Evolutionary conservation across 2,113 vertebrate genomes (phyloP).

Genomic region (Sinocyclocheilus maitianheensis): DNA sequence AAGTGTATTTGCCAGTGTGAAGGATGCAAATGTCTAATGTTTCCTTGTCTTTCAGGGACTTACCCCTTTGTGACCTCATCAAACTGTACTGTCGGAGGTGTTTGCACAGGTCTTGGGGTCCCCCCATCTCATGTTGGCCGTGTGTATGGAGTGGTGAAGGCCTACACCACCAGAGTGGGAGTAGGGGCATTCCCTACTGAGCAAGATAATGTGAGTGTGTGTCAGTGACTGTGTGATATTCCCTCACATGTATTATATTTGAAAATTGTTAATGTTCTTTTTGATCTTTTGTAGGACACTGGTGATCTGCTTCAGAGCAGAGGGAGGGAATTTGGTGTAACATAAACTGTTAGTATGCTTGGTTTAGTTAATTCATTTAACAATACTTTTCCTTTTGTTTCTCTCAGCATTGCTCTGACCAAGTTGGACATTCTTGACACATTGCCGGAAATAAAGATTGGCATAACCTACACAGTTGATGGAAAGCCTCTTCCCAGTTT

Average conservation of each 20-base stretch:
- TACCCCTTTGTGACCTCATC: slow-evolving; percentile 84
- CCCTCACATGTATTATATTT: background rate
- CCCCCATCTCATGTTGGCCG: slow-evolving; percentile 76
- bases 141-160: slow-evolving; percentile 82
- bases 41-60: slow-evolving; percentile 67
- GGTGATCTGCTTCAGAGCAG: slow-evolving; percentile 74
- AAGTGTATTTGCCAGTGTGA: background rate
- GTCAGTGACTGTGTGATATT: background rate
- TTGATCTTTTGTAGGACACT: slow-evolving; percentile 69
- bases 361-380: background rate
- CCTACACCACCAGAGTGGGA: slow-evolving; percentile 80
- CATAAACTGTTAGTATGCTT: slow-evolving; percentile 31
- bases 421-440: slow-evolving; percentile 82
- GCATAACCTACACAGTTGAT: slow-evolving; percentile 75
- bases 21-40: background rate
- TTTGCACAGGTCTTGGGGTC: slow-evolving; percentile 82
- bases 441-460: slow-evolving; percentile 79
- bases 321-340: slow-evolving; percentile 80
- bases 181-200: slow-evolving; percentile 83
- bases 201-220: slow-evolving; percentile 76
- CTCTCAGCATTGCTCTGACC: slow-evolving; percentile 76
- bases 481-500: slow-evolving; percentile 76
- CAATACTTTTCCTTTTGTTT: background rate
- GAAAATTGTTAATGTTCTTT: background rate
- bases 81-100: slow-evolving; percentile 81